These are phyloP conservation scores for Oncopodura yosiiana DNA, from an alignment of 1,140 invertebrate genomes.

Conservation along the genomic window DNA sequence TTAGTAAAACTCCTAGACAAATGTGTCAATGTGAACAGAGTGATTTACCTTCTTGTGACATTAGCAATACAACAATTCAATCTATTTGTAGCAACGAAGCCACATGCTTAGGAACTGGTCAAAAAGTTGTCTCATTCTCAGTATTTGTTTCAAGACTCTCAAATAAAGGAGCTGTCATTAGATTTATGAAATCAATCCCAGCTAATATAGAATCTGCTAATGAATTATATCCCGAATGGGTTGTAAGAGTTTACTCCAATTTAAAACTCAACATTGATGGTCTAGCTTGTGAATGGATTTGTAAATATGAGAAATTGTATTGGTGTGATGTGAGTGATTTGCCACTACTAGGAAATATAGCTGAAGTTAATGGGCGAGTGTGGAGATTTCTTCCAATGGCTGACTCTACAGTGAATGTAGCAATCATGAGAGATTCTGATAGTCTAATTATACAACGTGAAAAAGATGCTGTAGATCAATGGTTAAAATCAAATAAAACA, in stretches of 20 bases:
- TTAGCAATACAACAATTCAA: no score
- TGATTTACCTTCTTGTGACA: no score
- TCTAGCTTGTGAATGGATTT: neutral
- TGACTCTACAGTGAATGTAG: slow-evolving; percentile 25
- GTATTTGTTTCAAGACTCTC: no score
- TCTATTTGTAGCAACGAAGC: no score
- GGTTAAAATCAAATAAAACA: slow-evolving; percentile 27
- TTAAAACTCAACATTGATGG: neutral
- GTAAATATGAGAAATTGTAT: neutral
- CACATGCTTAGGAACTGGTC: no score
- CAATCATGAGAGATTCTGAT: slow-evolving; percentile 32
- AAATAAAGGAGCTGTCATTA: no score
- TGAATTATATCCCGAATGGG: slow-evolving; percentile 29
- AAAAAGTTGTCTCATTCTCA: no score
- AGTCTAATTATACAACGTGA: slow-evolving; percentile 24
- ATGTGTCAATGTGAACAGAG: no score
- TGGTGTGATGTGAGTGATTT: no score
- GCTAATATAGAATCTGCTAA: no score
- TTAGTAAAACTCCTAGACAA: no score
- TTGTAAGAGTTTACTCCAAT: slow-evolving; percentile 31
- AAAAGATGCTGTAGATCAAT: slow-evolving; percentile 34
- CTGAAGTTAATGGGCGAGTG: slow-evolving; percentile 1
- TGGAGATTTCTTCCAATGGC: slow-evolving; percentile 33
- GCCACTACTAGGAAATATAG: slow-evolving; percentile 3
- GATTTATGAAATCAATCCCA: no score